Conservation (phyloP, 2,888 invertebrate genomes). For the Glyphotaelius pellucidus region DNA sequence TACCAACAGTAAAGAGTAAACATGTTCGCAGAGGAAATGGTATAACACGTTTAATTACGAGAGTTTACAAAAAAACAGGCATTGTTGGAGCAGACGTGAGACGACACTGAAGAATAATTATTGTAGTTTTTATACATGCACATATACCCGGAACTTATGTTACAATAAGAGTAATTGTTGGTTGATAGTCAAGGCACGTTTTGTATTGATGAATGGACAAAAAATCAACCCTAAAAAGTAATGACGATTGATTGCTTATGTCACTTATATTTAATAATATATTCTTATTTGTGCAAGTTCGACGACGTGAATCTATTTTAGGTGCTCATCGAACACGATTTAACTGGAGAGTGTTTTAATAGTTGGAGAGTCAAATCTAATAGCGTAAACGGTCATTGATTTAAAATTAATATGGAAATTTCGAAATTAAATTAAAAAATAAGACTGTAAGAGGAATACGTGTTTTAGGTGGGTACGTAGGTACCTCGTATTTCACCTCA, state of each 20-base stretch:
- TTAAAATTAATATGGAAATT: too few relatives aligned
- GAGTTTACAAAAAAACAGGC: neutral
- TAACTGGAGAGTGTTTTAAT: neutral
- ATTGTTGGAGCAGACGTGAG: conserved; percentile 14
- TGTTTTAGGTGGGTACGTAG: too few relatives aligned
- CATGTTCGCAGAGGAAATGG: neutral
- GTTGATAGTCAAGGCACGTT: conserved; percentile 22
- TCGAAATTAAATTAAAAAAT: too few relatives aligned
- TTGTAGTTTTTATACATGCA: conserved; percentile 16
- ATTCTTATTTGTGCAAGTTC: neutral
- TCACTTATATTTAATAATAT: neutral
- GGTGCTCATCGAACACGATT: neutral
- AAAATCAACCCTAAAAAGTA: conserved; percentile 45
- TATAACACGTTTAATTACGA: conserved; percentile 13
- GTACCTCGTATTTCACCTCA: too few relatives aligned
- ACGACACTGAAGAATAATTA: neutral
- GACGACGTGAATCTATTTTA: neutral
- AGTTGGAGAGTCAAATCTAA: neutral
- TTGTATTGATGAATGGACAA: conserved; percentile 27
- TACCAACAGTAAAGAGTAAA: neutral
- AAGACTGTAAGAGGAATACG: too few relatives aligned
- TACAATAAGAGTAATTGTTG: neutral
- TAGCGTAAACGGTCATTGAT: neutral
- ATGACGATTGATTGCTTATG: conserved; percentile 22
- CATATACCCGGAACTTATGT: neutral